phyloP scores from a whole-genome alignment of 2,113 vertebrate genomes.

The Cryptomyrus ogoouensis region DNA sequence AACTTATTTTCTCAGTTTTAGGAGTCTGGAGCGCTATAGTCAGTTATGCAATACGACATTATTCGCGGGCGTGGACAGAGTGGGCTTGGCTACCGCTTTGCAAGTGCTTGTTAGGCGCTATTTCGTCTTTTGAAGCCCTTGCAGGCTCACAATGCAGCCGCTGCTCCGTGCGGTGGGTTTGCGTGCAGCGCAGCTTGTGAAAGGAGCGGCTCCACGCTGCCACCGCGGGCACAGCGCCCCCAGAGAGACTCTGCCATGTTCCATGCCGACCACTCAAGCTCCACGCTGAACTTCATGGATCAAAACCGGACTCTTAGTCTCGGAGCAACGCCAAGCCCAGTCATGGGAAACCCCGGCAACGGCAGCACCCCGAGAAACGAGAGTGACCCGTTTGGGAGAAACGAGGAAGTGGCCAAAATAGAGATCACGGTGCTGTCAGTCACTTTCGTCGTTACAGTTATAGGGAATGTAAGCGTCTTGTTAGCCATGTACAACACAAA shows the following conservation, averaged over 20 bases:
- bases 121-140: conserved; percentile 40
- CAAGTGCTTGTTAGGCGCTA: conserved; percentile 37
- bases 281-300: neutral
- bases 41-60: conserved; percentile 6
- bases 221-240: conserved; percentile 21
- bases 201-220: conserved; percentile 29
- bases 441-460: conserved; percentile 80
- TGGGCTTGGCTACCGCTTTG: conserved; percentile 35
- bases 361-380: conserved; percentile 36
- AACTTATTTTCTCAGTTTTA: neutral
- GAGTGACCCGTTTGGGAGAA: conserved; percentile 65
- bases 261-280: conserved; percentile 33
- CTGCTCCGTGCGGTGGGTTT: conserved; percentile 34
- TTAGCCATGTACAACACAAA: conserved; percentile 81
- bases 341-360: conserved; percentile 45
- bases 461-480: conserved; percentile 81
- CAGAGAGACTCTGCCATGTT: conserved; percentile 44
- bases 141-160: conserved; percentile 27
- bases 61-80: neutral
- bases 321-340: conserved; percentile 14
- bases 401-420: conserved; percentile 84
- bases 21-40: neutral
- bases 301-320: conserved; percentile 34
- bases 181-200: neutral
- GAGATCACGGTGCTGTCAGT: conserved; percentile 81